Base-by-base conservation (phyloP, 2,888 invertebrate species). In the Drosophila prolongata region DNA sequence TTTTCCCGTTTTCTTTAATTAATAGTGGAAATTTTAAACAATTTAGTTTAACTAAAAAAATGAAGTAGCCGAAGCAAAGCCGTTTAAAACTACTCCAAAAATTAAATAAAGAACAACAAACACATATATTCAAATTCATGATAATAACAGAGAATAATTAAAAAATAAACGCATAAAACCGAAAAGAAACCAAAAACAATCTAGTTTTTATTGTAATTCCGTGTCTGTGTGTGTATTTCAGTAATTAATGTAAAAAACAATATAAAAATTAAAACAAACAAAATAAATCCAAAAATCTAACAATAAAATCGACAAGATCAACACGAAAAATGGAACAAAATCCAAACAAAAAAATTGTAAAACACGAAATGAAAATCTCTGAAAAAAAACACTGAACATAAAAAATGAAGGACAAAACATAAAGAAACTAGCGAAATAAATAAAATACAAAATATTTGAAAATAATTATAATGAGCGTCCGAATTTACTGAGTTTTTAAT, bases 151-250 rank as follows among this genome's bases (percentile, higher is more conserved):
- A 47, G 52, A 40, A 46, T 53, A 34, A 37, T 6, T 50, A 9
- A 57, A 13, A 42, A 56, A 58, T 47, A 54, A 42, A 54, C 13
- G 34, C 59, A 59, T 59, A 56, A 49, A 47, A 60, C 49, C 64
- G 50, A 73, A 66, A 72, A 50, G 68, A 61, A 68, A 54, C 70
- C 64, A 64, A 54, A 60, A 67, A 66, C 78, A 69, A 76, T 86
- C 80, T 88, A 86, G 89, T 86, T 88, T 78, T 87, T 81, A 89
- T 85, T 86, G 87, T 89, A 86, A 86, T 86, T 89, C 82, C 87
- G 81, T 88, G 90, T 88, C 83, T 89, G 89, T 88, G 89, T 87
- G 89, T 86, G 90, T 89, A 89, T 80, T 89, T 86, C 89, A 86
- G 87, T 87, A 86, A 87, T 87, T 78, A 83, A 74, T 87, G 80